Conservation (phyloP, 2,113 vertebrate genomes). For the Crotalus helleri region DNA sequence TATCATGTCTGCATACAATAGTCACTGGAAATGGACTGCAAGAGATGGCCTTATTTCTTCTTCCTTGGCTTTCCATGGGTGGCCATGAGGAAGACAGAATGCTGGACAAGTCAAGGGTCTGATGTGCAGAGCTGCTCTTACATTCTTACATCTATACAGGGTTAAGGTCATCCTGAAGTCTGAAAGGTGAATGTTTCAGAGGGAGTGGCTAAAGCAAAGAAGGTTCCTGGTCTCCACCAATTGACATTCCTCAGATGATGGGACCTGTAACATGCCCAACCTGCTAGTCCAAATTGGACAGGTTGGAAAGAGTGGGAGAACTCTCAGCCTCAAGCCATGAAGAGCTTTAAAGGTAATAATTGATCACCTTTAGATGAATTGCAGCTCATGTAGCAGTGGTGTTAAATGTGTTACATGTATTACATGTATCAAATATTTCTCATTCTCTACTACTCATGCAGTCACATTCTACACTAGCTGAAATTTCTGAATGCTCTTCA, state of each 20-base stretch:
- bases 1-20: not conserved
- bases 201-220: not conserved
- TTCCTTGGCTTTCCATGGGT: not conserved
- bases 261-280: not conserved
- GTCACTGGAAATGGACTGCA: not conserved
- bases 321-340: not conserved
- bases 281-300: not conserved
- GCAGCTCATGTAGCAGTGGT: not conserved
- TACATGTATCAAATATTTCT: not conserved
- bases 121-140: not conserved
- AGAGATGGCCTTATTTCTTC: not conserved
- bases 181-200: not conserved
- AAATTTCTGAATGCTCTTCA: not conserved
- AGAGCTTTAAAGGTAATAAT: not conserved
- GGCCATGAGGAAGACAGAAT: not conserved
- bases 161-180: not conserved
- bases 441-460: not conserved
- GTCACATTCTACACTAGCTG: not conserved
- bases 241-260: not conserved
- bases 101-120: not conserved
- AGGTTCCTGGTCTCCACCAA: not conserved
- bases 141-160: not conserved
- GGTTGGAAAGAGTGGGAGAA: not conserved
- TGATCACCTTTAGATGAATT: not conserved
- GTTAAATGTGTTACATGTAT: not conserved